Conservation (phyloP, 2,797 vertebrate genomes). For the Apogon hyalosoma region DNA sequence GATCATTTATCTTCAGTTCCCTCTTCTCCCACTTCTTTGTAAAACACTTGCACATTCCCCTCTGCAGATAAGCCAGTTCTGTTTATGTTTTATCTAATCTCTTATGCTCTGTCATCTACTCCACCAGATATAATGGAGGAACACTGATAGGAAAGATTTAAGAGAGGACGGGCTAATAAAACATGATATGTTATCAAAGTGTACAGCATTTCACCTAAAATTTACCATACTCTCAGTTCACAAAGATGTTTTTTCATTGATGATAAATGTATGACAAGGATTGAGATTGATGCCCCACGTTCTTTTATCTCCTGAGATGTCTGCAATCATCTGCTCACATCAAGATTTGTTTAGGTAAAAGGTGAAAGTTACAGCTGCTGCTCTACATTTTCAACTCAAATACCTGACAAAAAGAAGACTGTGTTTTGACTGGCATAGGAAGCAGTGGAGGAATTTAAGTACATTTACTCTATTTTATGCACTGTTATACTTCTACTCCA, state of each 20-base stretch:
- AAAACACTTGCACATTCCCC: constrained; percentile 25
- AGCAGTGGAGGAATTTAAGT: not conserved
- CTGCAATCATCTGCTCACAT: constrained; percentile 2
- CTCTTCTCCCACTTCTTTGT: constrained; percentile 3
- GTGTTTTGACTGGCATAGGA: not conserved
- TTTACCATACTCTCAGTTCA: not conserved
- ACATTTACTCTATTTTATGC: too few relatives aligned
- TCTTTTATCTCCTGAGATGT: not conserved
- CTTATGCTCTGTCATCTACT: constrained; percentile 24
- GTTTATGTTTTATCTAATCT: constrained; percentile 54
- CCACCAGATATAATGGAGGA: constrained; percentile 7
- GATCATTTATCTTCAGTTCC: not conserved
- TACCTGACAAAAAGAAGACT: not conserved
- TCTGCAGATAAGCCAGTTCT: constrained; percentile 43
- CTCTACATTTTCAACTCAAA: not conserved
- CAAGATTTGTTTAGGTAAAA: constrained; percentile 6
- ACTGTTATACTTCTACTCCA: too few relatives aligned
- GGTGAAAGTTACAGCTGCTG: not conserved
- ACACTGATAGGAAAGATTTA: constrained; percentile 15
- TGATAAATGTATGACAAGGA: not conserved
- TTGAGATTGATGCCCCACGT: not conserved
- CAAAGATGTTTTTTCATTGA: not conserved
- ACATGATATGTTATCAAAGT: not conserved
- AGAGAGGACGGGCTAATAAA: not conserved
- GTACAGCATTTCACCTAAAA: not conserved